Evolutionary conservation across 2,113 vertebrate genomes (phyloP).

Genomic region (Dromiciops gliroides): DNA sequence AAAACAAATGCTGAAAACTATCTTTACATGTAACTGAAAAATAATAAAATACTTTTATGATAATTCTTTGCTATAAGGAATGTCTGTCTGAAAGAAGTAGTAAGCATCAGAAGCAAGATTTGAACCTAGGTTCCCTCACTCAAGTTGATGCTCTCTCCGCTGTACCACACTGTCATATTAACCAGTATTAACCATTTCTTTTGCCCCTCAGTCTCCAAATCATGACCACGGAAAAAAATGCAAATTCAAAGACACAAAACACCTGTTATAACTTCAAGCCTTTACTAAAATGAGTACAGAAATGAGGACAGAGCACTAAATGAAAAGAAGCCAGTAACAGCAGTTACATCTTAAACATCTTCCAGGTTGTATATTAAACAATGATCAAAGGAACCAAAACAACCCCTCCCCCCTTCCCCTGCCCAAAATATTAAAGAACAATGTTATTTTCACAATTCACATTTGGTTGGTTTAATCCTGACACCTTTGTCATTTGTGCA

Average conservation of each 20-base stretch:
- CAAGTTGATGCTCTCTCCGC: neutral
- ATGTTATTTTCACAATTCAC: conserved; percentile 67
- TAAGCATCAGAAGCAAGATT: neutral
- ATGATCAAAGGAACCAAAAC: conserved; percentile 61
- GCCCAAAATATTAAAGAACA: conserved; percentile 20
- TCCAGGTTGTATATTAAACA: conserved; percentile 66
- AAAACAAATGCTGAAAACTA: too few species aligned
- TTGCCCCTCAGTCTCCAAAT: conserved; percentile 26
- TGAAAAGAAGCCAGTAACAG: conserved; percentile 73
- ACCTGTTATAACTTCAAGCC: conserved; percentile 72
- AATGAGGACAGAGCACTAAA: conserved; percentile 60
- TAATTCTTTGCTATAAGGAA: neutral
- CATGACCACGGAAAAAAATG: conserved; percentile 31
- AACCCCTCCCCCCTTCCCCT: neutral
- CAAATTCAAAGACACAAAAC: conserved; percentile 79
- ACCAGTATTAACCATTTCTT: neutral
- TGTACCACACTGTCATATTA: neutral
- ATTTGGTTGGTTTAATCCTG: conserved; percentile 57
- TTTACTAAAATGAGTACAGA: conserved; percentile 75
- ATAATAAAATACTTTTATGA: too few species aligned
- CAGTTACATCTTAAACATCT: conserved; percentile 73
- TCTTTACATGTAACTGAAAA: too few species aligned
- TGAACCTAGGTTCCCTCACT: neutral
- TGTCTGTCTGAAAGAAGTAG: neutral
- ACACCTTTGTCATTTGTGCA: conserved; percentile 59